These are phyloP conservation scores for Danio jaintianensis DNA, from an alignment of 2,797 vertebrate genomes.

Conservation along the genomic window DNA sequence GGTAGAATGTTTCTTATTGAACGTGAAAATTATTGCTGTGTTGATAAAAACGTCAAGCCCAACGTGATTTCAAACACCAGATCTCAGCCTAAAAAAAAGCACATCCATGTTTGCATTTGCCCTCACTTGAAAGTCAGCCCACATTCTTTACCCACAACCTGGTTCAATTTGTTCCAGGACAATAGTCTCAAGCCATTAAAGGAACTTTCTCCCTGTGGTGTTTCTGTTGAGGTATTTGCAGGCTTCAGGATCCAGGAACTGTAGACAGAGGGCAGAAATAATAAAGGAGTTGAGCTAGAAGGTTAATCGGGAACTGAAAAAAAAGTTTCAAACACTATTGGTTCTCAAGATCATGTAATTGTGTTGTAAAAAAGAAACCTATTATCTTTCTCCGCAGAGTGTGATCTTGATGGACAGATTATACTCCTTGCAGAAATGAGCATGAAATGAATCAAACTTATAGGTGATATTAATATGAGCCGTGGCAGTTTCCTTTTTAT, in stretches of 20 bases:
- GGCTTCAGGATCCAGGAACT: slow-evolving; percentile 24
- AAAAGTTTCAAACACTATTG: not conserved
- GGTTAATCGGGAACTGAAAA: slow-evolving; percentile 53
- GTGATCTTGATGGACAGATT: not conserved
- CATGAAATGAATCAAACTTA: not conserved
- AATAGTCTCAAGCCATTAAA: slow-evolving; percentile 92
- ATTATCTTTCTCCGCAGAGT: not conserved
- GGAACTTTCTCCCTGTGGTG: slow-evolving; percentile 81
- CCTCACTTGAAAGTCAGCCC: slow-evolving; percentile 31
- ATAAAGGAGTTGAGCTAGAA: slow-evolving; percentile 55
- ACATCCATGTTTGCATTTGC: slow-evolving; percentile 62
- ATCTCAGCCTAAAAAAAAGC: not conserved
- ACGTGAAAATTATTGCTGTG: too few species aligned
- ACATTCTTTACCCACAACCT: slow-evolving; percentile 48
- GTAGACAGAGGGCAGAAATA: slow-evolving; percentile 66
- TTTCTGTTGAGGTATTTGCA: slow-evolving; percentile 79
- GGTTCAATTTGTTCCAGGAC: slow-evolving; percentile 91
- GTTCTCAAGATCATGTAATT: slow-evolving; percentile 1
- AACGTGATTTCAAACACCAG: not conserved
- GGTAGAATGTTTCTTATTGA: too few species aligned
- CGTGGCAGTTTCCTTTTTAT: not conserved
- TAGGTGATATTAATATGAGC: not conserved
- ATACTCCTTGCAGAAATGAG: not conserved
- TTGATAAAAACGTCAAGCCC: not conserved
- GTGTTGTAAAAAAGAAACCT: not conserved